Evolutionary conservation across 2,797 vertebrate species (phyloP).

Genomic region (Coilia nasus): DNA sequence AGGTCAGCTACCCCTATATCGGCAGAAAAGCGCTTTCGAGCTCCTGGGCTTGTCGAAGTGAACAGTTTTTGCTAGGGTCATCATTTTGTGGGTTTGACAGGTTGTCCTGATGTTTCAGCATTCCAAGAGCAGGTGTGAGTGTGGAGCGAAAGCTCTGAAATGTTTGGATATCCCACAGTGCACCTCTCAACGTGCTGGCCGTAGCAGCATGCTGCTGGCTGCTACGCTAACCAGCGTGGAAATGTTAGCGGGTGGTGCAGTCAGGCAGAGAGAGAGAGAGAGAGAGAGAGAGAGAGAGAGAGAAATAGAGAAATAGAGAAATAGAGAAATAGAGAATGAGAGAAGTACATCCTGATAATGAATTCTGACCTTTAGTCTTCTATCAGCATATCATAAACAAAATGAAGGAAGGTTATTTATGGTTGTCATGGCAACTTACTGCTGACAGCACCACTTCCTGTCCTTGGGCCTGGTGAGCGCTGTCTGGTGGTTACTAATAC

Average conservation of each 20-base stretch:
- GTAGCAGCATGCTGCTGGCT: neutral
- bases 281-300: neutral
- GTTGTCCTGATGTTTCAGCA: neutral
- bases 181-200: neutral
- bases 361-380: neutral
- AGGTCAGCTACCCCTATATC: neutral
- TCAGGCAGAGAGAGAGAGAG: neutral
- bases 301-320: neutral
- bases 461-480: neutral
- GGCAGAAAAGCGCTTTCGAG: neutral
- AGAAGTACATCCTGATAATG: neutral
- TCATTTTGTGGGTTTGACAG: neutral
- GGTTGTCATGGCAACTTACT: neutral
- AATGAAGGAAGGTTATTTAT: neutral
- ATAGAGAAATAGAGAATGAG: neutral
- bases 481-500: neutral
- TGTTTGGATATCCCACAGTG: conserved; percentile 15
- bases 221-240: neutral
- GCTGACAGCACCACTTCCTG: neutral
- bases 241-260: neutral
- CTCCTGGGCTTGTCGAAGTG: neutral
- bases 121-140: neutral
- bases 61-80: neutral
- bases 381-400: neutral
- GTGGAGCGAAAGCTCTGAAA: neutral